Percentiles rank a stretch among this genome's conserved stretches.
These are phyloP conservation scores for Cheilosia urbana DNA, from an alignment of 2,888 invertebrate genomes.

Conservation along the genomic window DNA sequence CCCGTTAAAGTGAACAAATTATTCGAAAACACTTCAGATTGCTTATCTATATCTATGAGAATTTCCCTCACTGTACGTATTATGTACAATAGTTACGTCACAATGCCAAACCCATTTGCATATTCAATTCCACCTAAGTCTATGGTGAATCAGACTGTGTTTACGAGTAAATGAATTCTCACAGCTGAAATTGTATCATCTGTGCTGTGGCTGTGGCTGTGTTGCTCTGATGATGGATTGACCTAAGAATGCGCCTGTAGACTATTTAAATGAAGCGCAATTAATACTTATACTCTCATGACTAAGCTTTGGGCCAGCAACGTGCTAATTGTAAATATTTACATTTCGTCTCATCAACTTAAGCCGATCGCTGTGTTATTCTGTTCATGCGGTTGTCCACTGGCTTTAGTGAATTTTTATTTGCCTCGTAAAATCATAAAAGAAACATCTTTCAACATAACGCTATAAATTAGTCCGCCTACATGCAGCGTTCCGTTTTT, in stretches of 20 bases:
- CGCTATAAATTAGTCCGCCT: not conserved
- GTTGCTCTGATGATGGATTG: constrained; percentile 10
- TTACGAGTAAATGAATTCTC: constrained; percentile 17
- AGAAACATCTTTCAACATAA: not conserved
- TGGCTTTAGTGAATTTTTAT: not conserved
- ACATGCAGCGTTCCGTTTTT: constrained; percentile 11
- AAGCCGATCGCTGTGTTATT: not conserved
- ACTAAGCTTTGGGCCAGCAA: constrained; percentile 31
- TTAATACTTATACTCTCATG: constrained; percentile 28
- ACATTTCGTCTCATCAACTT: constrained; percentile 11
- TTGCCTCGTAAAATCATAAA: not conserved
- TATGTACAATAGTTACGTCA: constrained; percentile 41
- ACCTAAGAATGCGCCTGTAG: constrained; percentile 23
- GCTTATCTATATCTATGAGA: not conserved
- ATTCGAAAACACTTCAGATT: not conserved
- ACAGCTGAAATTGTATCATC: constrained; percentile 56
- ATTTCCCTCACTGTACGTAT: constrained; percentile 16
- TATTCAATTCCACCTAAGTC: constrained; percentile 8
- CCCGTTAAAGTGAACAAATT: not conserved
- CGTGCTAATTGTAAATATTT: constrained; percentile 44
- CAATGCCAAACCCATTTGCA: constrained; percentile 52
- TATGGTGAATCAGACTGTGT: constrained; percentile 50
- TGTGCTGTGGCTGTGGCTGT: not conserved
- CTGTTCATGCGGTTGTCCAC: not conserved
- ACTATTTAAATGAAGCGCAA: constrained; percentile 20